These are phyloP conservation scores for Syngnathus rostellatus DNA, from an alignment of 2,797 vertebrate species.

Conservation along the genomic window DNA sequence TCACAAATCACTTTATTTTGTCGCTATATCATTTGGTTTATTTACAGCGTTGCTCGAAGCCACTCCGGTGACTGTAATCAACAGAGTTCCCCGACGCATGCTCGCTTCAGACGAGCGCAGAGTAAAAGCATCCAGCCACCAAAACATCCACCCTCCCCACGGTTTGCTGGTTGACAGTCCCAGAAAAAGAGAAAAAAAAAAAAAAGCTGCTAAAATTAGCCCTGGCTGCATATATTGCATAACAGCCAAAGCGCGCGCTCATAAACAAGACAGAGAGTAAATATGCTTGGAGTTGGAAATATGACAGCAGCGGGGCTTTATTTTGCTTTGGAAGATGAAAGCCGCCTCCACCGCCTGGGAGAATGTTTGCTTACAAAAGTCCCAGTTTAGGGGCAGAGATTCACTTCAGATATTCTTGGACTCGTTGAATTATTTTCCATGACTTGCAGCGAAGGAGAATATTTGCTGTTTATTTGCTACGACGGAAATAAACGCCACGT, in stretches of 20 bases:
- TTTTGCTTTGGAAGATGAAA: slow-evolving; percentile 3
- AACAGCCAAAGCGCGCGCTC: slow-evolving; percentile 21
- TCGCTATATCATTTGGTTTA: no score
- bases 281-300: slow-evolving; percentile 18
- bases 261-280: slow-evolving; percentile 14
- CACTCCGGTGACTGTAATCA: neutral
- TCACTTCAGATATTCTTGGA: slow-evolving; percentile 1
- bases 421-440: neutral
- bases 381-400: neutral
- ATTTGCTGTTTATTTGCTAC: slow-evolving; percentile 12
- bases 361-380: slow-evolving; percentile 1
- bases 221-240: slow-evolving; percentile 19
- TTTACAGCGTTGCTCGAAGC: no score
- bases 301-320: neutral
- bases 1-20: no score
- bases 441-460: neutral
- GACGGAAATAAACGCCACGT: slow-evolving; percentile 39
- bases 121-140: neutral
- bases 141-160: slow-evolving; percentile 7
- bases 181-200: neutral
- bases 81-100: neutral
- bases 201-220: slow-evolving; percentile 1
- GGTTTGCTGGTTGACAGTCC: slow-evolving; percentile 1
- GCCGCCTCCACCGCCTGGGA: neutral
- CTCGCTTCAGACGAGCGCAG: neutral